Conservation (phyloP, 2,797 vertebrate genomes). For the Anomalospiza imberbis region DNA sequence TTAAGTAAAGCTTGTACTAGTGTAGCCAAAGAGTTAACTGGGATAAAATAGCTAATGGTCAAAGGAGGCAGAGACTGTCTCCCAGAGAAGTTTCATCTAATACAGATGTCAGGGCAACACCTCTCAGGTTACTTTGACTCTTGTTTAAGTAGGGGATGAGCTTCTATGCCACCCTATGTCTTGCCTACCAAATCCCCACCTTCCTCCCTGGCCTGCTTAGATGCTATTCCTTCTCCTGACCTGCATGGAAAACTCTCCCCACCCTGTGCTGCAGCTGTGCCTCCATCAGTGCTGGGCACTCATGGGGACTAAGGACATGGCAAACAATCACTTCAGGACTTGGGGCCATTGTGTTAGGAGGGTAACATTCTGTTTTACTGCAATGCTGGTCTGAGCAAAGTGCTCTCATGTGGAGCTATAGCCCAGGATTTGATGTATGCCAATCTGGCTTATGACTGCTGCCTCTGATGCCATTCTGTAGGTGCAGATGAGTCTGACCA, state of each 20-base stretch:
- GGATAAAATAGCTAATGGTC: neutral
- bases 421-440: neutral
- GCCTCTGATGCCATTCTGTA: neutral
- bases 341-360: fast-evolving
- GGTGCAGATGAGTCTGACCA: neutral
- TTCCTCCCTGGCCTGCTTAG: neutral
- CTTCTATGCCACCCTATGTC: neutral
- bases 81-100: neutral
- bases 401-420: fast-evolving
- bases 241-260: neutral
- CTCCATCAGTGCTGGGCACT: fast-evolving
- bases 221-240: neutral
- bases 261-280: neutral
- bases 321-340: neutral
- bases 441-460: neutral
- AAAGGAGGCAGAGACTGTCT: neutral
- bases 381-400: neutral
- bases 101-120: neutral
- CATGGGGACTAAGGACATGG: neutral
- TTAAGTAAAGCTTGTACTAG: neutral
- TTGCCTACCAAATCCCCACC: neutral
- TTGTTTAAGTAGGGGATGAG: neutral
- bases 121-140: neutral
- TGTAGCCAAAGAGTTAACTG: neutral
- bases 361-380: neutral